Evolutionary conservation across 2,888 invertebrate genomes (phyloP).

Genomic region (Emmelina monodactyla): DNA sequence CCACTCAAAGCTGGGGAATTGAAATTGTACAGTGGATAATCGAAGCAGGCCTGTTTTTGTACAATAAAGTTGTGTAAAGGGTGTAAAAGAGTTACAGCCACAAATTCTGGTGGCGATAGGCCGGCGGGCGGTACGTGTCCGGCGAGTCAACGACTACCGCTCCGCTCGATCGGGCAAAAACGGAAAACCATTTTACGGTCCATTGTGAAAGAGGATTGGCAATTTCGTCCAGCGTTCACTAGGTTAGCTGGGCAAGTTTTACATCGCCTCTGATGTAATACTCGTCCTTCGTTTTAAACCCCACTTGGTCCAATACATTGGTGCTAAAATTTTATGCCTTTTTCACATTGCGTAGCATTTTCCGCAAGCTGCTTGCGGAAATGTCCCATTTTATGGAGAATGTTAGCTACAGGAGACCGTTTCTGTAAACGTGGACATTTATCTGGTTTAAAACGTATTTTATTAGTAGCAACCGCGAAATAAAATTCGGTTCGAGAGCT

Average conservation of each 20-base stretch:
- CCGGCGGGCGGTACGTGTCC: slow-evolving; percentile 53
- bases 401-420: too few species aligned
- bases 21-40: too few species aligned
- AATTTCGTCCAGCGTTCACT: slow-evolving; percentile 61
- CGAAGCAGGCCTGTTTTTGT: slow-evolving; percentile 1
- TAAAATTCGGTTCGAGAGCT: too few species aligned
- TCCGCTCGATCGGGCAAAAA: slow-evolving; percentile 61
- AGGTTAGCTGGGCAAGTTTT: slow-evolving; percentile 56
- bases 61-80: too few species aligned
- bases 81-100: slow-evolving; percentile 48
- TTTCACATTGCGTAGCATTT: not conserved
- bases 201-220: slow-evolving; percentile 66
- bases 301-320: too few species aligned
- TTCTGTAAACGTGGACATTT: too few species aligned
- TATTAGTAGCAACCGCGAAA: too few species aligned
- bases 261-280: slow-evolving; percentile 55
- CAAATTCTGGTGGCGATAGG: slow-evolving; percentile 54
- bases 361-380: too few species aligned
- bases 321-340: not conserved
- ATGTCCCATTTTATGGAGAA: too few species aligned
- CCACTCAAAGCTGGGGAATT: too few species aligned
- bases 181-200: slow-evolving; percentile 66
- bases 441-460: too few species aligned
- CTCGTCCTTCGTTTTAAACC: slow-evolving; percentile 6
- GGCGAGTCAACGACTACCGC: slow-evolving; percentile 58